These are phyloP conservation scores for Bungarus multicinctus DNA, from an alignment of 2,113 vertebrate genomes.

Conservation along the genomic window DNA sequence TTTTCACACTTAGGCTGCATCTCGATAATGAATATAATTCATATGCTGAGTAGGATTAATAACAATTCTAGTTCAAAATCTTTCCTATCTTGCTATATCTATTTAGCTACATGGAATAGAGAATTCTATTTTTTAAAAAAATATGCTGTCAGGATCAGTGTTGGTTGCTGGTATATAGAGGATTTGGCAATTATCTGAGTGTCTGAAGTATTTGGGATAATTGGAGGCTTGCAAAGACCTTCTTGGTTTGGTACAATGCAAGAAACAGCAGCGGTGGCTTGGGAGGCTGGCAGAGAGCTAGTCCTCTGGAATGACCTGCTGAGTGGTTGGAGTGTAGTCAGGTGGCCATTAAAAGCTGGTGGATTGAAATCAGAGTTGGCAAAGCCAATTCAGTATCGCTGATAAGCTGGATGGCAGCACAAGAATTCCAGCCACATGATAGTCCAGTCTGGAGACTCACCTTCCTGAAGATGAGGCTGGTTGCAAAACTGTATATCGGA, in stretches of 20 bases:
- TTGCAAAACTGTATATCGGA: not conserved
- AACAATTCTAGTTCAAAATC: not conserved
- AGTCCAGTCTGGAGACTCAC: not conserved
- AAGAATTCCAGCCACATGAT: not conserved
- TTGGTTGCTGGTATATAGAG: not conserved
- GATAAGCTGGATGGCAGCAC: not conserved
- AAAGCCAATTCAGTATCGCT: not conserved
- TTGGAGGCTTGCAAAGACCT: not conserved
- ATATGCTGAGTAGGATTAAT: not conserved
- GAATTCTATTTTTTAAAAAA: not conserved
- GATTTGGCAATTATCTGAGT: not conserved
- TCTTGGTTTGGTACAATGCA: not conserved
- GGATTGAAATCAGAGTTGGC: not conserved
- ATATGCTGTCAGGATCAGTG: not conserved
- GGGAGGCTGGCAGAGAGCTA: not conserved
- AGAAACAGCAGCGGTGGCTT: not conserved
- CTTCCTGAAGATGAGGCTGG: not conserved
- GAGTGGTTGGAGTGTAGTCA: not conserved
- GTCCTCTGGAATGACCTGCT: not conserved
- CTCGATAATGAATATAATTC: not conserved
- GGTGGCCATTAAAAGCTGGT: not conserved
- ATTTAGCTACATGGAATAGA: not conserved
- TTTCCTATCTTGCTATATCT: not conserved
- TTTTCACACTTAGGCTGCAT: not conserved
- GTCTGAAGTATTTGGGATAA: not conserved